Base-by-base conservation (phyloP, 2,888 invertebrate genomes). In the Hyles lineata region DNA sequence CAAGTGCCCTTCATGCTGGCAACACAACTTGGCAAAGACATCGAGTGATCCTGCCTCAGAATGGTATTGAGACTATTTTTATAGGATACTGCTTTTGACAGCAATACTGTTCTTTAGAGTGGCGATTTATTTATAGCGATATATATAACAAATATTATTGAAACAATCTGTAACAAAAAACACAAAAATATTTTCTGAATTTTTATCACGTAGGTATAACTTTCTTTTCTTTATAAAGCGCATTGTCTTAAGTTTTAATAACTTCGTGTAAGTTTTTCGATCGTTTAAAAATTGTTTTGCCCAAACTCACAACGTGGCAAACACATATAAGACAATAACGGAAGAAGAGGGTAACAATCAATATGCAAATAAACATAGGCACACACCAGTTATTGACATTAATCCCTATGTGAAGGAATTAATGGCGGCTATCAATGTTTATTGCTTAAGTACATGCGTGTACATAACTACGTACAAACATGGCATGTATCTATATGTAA, bases 1-100 rank as follows among this genome's bases (percentile, higher is more conserved):
- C 83, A 81, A 93, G 92, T 79, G 87, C 86, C 76, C 93, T 94
- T 82, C 76, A 92, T 90, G 90, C 87, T 92, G 87, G 87, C 87
- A 89, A 81, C 89, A 89, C 91, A 91, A 89, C 89, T 83, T 87
- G 89, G 83, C 85, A 85, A 87, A 87, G 90, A 90, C 90, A 87
- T 90, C 83, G 80, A 92, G 90, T 89, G 89, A 85, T 86, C 84
- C 82, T 80, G 86, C 83, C 85, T 78, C 77, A 83, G 85, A 85
- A 85, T 83, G 79, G 78, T 86, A 84, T 85, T 85, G 76, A 79
- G 75, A 70, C 72, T 79, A 83, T 86, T 87, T 85, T 85, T 77
- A 78, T 85, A 85, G 81, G 81, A 84, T 82, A 81, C 79, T 87
- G 82, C 83, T 87, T 83, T 74, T 83, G 80, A 78, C 80, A 80